These are phyloP conservation scores for Sphaerophoria taeniata DNA, from an alignment of 2,888 invertebrate genomes.

Conservation along the genomic window DNA sequence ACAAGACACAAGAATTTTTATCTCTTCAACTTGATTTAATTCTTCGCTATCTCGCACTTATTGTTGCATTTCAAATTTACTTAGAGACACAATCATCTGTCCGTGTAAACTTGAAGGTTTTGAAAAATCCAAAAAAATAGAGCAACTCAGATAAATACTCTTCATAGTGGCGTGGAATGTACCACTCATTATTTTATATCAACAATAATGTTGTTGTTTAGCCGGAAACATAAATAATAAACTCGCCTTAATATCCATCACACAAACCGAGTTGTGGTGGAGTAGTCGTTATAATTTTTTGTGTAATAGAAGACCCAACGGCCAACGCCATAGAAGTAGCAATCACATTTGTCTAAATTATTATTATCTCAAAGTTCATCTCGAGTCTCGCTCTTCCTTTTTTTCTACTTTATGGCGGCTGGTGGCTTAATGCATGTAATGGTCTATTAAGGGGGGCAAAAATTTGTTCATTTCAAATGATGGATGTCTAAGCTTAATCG, in stretches of 20 bases:
- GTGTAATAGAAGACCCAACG: constrained; percentile 45
- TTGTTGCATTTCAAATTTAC: constrained; percentile 53
- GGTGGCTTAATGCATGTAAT: constrained; percentile 52
- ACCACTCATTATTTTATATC: constrained; percentile 60
- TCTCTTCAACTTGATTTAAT: constrained; percentile 35
- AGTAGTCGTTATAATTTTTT: constrained; percentile 54
- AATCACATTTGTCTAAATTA: constrained; percentile 74
- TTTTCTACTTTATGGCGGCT: not conserved
- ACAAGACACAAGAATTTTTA: constrained; percentile 33
- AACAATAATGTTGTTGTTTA: constrained; percentile 44
- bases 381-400: constrained; percentile 51
- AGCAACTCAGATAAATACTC: constrained; percentile 16
- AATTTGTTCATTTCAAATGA: constrained; percentile 48
- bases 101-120: constrained; percentile 38
- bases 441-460: constrained; percentile 39
- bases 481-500: constrained; percentile 72
- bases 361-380: constrained; percentile 73
- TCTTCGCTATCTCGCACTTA: constrained; percentile 35
- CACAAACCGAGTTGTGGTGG: constrained; percentile 14
- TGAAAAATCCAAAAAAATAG: constrained; percentile 4
- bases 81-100: constrained; percentile 46
- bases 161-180: not conserved
- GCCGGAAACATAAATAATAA: constrained; percentile 71
- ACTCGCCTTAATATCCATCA: constrained; percentile 62
- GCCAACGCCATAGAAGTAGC: constrained; percentile 21